Percentiles rank a stretch among this genome's conserved stretches.
Conservation (phyloP, 1,140 invertebrate genomes). For the Ephestia elutella region DNA sequence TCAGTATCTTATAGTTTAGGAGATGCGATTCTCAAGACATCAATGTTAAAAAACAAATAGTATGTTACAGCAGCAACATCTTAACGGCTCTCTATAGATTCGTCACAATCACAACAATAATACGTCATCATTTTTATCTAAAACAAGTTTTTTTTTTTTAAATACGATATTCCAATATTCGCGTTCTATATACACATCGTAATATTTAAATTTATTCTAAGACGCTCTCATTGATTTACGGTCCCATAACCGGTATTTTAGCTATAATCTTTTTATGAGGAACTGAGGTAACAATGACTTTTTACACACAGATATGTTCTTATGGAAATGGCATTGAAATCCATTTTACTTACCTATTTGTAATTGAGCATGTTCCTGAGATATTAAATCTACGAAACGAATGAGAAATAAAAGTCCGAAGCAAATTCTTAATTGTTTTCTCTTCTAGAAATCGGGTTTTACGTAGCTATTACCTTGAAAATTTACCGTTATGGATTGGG, state of each 20-base stretch:
- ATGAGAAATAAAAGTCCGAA: constrained; percentile 6
- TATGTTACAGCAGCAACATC: no score
- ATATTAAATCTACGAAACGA: constrained; percentile 9
- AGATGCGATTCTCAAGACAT: no score
- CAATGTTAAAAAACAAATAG: no score
- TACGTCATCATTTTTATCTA: no score
- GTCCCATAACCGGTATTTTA: constrained; percentile 7
- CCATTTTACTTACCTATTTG: constrained; percentile 20
- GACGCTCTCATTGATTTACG: constrained; percentile 1
- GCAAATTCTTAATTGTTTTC: constrained; percentile 12
- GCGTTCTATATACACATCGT: background rate
- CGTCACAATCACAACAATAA: no score
- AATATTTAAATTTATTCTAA: background rate
- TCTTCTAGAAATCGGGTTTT: background rate
- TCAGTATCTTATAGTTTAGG: no score
- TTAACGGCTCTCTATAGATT: no score
- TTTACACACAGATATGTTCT: constrained; percentile 20
- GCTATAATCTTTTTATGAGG: constrained; percentile 16
- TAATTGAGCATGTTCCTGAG: constrained; percentile 24
- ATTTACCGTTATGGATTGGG: no score
- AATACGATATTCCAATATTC: background rate
- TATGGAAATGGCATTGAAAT: constrained; percentile 8
- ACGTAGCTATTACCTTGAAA: no score
- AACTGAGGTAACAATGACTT: constrained; percentile 16
- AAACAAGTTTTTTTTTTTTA: no score